These are phyloP conservation scores for Pelochelys cantorii DNA, from an alignment of 2,797 vertebrate genomes.

Conservation along the genomic window DNA sequence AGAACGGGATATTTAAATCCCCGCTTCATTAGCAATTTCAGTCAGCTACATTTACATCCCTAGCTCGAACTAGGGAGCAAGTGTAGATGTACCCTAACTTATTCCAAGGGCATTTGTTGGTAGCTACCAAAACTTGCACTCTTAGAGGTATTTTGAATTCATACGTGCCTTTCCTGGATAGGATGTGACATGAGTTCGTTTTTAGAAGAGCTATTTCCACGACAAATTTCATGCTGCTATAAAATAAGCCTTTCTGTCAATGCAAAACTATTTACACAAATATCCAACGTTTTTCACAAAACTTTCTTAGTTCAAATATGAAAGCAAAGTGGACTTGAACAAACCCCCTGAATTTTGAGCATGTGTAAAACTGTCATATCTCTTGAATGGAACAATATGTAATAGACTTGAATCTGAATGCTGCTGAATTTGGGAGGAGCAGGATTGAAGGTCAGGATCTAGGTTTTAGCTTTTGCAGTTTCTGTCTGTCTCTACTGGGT, in stretches of 20 bases:
- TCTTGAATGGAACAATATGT: conserved; percentile 51
- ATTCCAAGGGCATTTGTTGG: not conserved
- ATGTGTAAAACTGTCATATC: conserved; percentile 45
- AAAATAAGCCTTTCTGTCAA: conserved; percentile 10
- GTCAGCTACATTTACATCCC: too few relatives aligned
- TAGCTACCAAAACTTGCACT: not conserved
- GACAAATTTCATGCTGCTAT: not conserved
- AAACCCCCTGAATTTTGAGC: conserved; percentile 49
- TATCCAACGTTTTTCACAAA: not conserved
- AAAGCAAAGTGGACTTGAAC: conserved; percentile 50
- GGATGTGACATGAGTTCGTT: not conserved
- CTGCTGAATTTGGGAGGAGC: conserved; percentile 31
- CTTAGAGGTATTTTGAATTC: not conserved
- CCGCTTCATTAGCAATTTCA: too few relatives aligned
- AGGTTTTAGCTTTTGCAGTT: conserved; percentile 12
- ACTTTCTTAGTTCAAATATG: conserved; percentile 40
- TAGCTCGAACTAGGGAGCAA: too few relatives aligned
- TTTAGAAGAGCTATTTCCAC: not conserved
- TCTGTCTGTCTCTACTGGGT: conserved; percentile 27
- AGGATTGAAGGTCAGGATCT: conserved; percentile 6
- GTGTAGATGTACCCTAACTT: not conserved
- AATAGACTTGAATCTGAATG: conserved; percentile 62
- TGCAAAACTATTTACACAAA: conserved; percentile 21
- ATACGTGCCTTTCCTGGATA: not conserved
- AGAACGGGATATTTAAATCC: too few relatives aligned